Evolutionary conservation across 1,140 invertebrate species (phyloP), one percentile per base, ranked within the genome.

Genomic region (Palaemon carinicauda): DNA sequence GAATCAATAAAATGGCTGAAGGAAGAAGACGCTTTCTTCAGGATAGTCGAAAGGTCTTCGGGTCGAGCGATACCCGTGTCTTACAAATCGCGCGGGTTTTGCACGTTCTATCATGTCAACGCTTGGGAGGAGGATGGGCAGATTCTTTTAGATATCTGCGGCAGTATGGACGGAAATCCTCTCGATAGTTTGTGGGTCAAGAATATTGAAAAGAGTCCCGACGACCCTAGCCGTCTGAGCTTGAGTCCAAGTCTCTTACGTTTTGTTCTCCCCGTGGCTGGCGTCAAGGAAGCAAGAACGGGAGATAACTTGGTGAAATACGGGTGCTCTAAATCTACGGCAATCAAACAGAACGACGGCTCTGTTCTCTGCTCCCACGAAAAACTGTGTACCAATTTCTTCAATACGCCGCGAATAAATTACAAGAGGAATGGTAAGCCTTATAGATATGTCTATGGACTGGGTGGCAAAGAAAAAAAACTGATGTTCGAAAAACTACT

Each of bases 41-140:
- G 91, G 65, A 87, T 94, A 1, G 90, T 93, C 15, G 90, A 92
- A 24, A 91, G 92, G 75, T 89, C 73, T 14, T 92, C 91, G 65
- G 93, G 93, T 10, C 88, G 91, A 88, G 74, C 91, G 5, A 31
- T 91, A 27, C 90, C 90, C 10, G 88, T 89, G 3, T 82, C 75
- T 19, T 91, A 90, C 82, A 56, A 89, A 0, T 80, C 90, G 1
- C 89, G 90, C 24, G 74, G 89, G 24, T 90, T 91, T 50, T 91
- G 91, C 74, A 88, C 90, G 31, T 92, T 92, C 87, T 92, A 92
- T 86, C 90, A 90, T 69, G 90, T 91, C 56, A 92, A 92, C 84
- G 90, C 90, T 29, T 92, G 90, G 80, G 91, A 92, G 88, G 90
- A 91, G 21, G 89, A 90, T 33, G 90, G 89, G 65, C 88, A 91